Conservation (phyloP, 2,113 vertebrate species). For the Burhinus bistriatus region DNA sequence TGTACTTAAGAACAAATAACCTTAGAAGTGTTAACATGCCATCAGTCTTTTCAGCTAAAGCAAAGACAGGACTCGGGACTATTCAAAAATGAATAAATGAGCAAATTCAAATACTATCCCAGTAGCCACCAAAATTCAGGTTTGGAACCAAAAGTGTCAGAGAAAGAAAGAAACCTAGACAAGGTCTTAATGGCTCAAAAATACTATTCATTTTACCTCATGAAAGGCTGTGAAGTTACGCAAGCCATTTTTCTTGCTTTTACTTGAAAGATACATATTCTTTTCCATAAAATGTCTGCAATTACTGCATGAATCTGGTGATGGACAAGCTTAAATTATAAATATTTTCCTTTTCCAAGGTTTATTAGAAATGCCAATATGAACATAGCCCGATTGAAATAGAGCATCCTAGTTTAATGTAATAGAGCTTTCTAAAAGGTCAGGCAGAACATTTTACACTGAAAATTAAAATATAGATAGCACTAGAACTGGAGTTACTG, state of each 20-base stretch:
- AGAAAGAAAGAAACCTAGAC: background rate
- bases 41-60: conserved; percentile 61
- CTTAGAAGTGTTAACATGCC: conserved; percentile 53
- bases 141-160: background rate
- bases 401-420: background rate
- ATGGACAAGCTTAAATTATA: conserved; percentile 10
- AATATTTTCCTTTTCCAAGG: conserved; percentile 44
- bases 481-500: background rate
- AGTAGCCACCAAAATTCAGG: background rate
- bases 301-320: background rate
- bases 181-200: background rate
- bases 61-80: background rate
- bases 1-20: conserved; percentile 73
- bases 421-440: conserved; percentile 51
- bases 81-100: conserved; percentile 19
- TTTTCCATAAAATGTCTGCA: background rate
- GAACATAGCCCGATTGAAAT: background rate
- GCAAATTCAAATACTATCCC: background rate
- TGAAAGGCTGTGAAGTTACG: background rate
- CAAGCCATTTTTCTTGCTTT: background rate
- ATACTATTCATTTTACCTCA: background rate
- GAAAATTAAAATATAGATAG: conserved; percentile 51
- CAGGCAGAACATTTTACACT: conserved; percentile 35
- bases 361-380: conserved; percentile 9
- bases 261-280: background rate